A percentile compares a stretch with the other conserved stretches of the same genome.
phyloP scores from a whole-genome alignment of 2,113 vertebrate genomes.

The Embiotoca jacksoni region DNA sequence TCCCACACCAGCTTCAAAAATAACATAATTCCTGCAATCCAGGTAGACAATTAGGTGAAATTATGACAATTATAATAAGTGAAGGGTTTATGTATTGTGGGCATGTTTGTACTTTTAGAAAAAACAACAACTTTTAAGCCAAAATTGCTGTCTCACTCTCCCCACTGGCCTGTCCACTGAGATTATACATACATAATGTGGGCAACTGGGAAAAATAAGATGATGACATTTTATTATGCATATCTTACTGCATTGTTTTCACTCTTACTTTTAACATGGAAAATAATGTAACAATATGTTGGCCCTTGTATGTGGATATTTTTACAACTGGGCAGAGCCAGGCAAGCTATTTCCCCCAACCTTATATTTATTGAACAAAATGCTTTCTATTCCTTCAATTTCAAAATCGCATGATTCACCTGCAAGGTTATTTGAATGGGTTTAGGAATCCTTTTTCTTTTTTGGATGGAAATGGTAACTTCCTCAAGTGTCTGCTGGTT shows the following conservation, averaged over 20 bases:
- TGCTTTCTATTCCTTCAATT: neutral
- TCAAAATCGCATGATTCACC: neutral
- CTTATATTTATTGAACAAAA: neutral
- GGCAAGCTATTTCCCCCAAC: neutral
- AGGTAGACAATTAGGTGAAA: slow-evolving; percentile 70
- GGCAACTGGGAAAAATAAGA: no score
- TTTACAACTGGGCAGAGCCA: neutral
- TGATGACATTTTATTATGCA: no score
- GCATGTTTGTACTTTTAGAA: slow-evolving; percentile 11
- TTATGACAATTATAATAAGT: slow-evolving; percentile 76
- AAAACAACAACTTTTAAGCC: slow-evolving; percentile 32
- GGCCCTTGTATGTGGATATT: neutral
- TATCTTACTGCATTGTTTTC: neutral
- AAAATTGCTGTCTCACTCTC: neutral
- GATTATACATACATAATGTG: neutral
- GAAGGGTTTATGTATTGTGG: slow-evolving; percentile 40
- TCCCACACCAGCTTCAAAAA: slow-evolving; percentile 71
- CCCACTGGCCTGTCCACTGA: neutral
- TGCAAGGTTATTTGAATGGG: neutral
- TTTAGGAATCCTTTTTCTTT: neutral
- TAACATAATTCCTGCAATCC: slow-evolving; percentile 66
- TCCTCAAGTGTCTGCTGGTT: neutral
- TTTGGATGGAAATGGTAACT: neutral
- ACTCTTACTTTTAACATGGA: no score
- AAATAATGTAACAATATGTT: neutral